Percentiles rank a stretch among this genome's conserved stretches.
These are phyloP conservation scores for Ophthalmolycus amberensis DNA, from an alignment of 2,113 vertebrate species.

Conservation along the genomic window DNA sequence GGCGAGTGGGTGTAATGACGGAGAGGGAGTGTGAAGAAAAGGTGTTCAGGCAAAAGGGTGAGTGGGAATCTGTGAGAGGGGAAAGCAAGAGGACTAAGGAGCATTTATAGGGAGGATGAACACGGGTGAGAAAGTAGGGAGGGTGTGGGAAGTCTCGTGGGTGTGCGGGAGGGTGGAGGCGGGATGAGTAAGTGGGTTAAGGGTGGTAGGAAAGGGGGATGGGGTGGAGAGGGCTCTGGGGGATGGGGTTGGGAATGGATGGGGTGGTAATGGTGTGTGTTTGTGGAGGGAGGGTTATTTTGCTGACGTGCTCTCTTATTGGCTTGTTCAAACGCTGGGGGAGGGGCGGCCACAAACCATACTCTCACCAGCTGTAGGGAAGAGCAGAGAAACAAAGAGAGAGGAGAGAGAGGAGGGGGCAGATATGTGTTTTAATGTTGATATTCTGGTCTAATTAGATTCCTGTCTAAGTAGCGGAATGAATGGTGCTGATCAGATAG, in stretches of 20 bases:
- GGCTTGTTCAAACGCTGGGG: slow-evolving; percentile 84
- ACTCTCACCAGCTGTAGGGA: slow-evolving; percentile 84
- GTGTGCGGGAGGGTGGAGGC: slow-evolving; percentile 71
- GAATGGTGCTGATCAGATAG: slow-evolving; percentile 73
- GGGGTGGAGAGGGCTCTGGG: slow-evolving; percentile 78
- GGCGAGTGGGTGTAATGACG: slow-evolving; percentile 64
- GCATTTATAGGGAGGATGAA: slow-evolving; percentile 36
- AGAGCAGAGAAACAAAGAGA: slow-evolving; percentile 77
- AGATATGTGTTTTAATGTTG: slow-evolving; percentile 79
- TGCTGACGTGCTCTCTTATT: slow-evolving; percentile 81
- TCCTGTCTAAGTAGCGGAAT: slow-evolving; percentile 76
- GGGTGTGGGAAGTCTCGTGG: slow-evolving; percentile 72
- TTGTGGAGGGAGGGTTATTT: slow-evolving; percentile 59
- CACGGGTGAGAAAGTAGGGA: slow-evolving; percentile 68
- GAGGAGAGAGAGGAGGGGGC: slow-evolving; percentile 36
- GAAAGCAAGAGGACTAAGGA: slow-evolving; percentile 18
- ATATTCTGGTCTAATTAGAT: slow-evolving; percentile 84
- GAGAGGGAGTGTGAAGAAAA: slow-evolving; percentile 41
- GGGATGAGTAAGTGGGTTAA: slow-evolving; percentile 81
- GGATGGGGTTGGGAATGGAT: slow-evolving; percentile 78
- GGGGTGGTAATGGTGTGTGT: slow-evolving; percentile 72
- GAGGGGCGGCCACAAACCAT: slow-evolving; percentile 81
- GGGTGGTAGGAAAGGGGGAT: slow-evolving; percentile 77
- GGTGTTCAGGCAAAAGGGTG: slow-evolving; percentile 56
- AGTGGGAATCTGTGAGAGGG: slow-evolving; percentile 52